phyloP scores from a whole-genome alignment of 2,797 vertebrate species.

The Simalia tracyae region DNA sequence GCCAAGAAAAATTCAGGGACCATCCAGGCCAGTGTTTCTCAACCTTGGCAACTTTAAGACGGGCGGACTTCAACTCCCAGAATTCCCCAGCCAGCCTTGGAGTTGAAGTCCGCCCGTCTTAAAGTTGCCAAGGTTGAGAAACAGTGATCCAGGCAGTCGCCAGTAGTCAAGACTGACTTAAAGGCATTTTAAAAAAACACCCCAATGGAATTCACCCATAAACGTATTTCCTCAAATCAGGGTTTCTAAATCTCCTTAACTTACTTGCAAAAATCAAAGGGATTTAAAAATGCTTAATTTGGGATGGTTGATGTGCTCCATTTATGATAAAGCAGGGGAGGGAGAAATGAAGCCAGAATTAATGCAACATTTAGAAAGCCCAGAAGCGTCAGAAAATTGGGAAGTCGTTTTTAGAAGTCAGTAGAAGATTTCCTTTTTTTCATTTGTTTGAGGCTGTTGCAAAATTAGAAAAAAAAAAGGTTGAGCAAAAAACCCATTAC shows the following conservation, averaged over 20 bases:
- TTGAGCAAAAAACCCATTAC: background rate
- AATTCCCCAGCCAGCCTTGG: no score
- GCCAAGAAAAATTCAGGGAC: no score
- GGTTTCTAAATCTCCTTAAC: background rate
- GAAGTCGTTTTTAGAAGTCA: background rate
- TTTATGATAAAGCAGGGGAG: background rate
- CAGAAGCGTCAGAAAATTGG: background rate
- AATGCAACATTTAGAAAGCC: background rate
- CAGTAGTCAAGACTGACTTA: background rate
- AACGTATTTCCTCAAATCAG: background rate
- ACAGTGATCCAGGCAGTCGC: background rate
- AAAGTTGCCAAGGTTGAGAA: no score
- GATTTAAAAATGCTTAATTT: background rate
- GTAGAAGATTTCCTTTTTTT: background rate
- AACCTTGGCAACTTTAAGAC: no score
- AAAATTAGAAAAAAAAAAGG: background rate
- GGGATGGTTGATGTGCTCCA: background rate
- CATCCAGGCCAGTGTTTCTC: no score
- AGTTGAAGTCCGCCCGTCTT: no score
- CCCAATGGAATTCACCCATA: background rate
- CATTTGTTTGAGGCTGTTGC: background rate
- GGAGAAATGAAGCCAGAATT: background rate
- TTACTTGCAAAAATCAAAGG: background rate
- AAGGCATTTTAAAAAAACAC: background rate
- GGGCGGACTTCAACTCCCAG: no score